Conservation (phyloP, 2,888 invertebrate genomes). For the Ochlodes sylvanus region DNA sequence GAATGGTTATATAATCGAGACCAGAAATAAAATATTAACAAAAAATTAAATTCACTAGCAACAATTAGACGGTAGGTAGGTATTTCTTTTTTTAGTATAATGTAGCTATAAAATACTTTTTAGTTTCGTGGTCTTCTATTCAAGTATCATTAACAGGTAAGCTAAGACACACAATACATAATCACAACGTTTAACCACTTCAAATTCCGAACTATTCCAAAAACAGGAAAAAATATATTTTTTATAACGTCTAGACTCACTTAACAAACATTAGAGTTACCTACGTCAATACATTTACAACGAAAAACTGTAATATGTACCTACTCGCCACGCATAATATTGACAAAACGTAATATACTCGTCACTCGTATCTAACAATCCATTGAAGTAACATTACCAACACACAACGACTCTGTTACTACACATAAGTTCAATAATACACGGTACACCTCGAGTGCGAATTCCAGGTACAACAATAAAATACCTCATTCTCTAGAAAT, state of each 20-base stretch:
- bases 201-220: background rate
- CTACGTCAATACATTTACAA: background rate
- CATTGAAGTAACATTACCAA: conserved; percentile 9
- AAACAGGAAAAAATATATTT: background rate
- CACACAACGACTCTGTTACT: conserved; percentile 18
- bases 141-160: no score
- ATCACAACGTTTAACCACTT: background rate
- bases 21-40: no score
- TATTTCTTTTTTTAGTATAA: no score
- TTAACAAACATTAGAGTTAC: conserved; percentile 4
- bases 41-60: no score
- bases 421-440: conserved; percentile 42
- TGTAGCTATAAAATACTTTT: no score
- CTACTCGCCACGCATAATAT: background rate
- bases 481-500: conserved; percentile 55
- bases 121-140: no score
- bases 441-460: conserved; percentile 46
- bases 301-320: conserved; percentile 4
- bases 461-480: conserved; percentile 55
- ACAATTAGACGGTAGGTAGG: no score
- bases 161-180: no score
- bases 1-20: no score
- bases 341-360: background rate
- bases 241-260: background rate
- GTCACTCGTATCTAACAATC: background rate